A percentile compares a stretch with the other conserved stretches of the same genome.
These are phyloP conservation scores for Strigamia crassipes DNA, from an alignment of 2,888 invertebrate genomes.

Conservation along the genomic window DNA sequence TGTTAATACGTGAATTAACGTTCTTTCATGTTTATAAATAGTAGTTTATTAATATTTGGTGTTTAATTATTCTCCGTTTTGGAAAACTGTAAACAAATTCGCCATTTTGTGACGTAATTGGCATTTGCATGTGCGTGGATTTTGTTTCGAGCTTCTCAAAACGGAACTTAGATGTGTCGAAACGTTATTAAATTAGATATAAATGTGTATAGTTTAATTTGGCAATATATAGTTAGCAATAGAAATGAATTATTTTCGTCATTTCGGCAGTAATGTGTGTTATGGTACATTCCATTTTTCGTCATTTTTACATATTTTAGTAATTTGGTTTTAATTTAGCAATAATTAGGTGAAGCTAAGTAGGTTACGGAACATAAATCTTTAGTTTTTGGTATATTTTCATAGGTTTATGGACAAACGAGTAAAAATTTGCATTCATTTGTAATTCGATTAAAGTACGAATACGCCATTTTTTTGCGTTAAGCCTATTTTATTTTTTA, in stretches of 20 bases:
- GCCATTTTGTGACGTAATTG: no score
- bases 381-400: not conserved
- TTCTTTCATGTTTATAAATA: not conserved
- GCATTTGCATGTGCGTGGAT: no score
- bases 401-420: not conserved
- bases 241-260: no score
- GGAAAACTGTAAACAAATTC: no score
- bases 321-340: not conserved
- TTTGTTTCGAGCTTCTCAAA: no score
- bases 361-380: not conserved
- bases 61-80: not conserved
- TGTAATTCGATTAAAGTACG: not conserved
- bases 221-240: not conserved
- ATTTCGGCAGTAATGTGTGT: not conserved
- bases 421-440: not conserved
- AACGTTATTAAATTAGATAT: not conserved
- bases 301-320: not conserved
- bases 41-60: not conserved
- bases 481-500: not conserved
- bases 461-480: not conserved
- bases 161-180: not conserved
- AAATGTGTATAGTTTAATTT: not conserved
- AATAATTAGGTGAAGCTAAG: not conserved
- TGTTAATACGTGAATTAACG: not conserved
- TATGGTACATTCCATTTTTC: not conserved